phyloP scores from a whole-genome alignment of 2,113 vertebrate genomes.

The Sturnus vulgaris region DNA sequence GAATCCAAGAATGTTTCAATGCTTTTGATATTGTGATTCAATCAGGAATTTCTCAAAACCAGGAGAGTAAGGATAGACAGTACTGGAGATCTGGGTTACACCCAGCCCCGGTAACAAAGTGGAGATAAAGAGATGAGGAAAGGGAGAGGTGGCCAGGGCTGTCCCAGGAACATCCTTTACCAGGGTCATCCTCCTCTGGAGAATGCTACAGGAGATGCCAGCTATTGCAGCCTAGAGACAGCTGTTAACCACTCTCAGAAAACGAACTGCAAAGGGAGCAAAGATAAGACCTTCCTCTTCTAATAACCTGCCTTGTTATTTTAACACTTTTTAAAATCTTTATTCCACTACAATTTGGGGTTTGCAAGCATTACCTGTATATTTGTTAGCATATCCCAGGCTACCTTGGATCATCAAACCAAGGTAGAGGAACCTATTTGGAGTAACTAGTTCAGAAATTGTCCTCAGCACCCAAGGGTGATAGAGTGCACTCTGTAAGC shows the following conservation, averaged over 20 bases:
- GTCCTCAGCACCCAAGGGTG: background rate
- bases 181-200: background rate
- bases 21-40: background rate
- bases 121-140: background rate
- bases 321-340: background rate
- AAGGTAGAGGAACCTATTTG: background rate
- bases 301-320: background rate
- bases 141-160: background rate
- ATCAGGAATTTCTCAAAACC: background rate
- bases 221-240: background rate
- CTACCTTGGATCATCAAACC: background rate
- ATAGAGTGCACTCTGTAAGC: background rate
- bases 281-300: background rate
- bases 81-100: background rate
- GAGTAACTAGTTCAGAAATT: background rate
- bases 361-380: background rate
- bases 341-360: background rate
- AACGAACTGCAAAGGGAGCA: background rate
- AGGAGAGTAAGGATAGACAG: background rate
- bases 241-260: background rate
- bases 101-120: fast-evolving
- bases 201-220: background rate
- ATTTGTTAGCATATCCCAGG: background rate
- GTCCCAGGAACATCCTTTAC: background rate
- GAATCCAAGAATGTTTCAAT: background rate